These are phyloP conservation scores for Serinus canaria DNA, from an alignment of 2,113 vertebrate genomes.

Conservation along the genomic window DNA sequence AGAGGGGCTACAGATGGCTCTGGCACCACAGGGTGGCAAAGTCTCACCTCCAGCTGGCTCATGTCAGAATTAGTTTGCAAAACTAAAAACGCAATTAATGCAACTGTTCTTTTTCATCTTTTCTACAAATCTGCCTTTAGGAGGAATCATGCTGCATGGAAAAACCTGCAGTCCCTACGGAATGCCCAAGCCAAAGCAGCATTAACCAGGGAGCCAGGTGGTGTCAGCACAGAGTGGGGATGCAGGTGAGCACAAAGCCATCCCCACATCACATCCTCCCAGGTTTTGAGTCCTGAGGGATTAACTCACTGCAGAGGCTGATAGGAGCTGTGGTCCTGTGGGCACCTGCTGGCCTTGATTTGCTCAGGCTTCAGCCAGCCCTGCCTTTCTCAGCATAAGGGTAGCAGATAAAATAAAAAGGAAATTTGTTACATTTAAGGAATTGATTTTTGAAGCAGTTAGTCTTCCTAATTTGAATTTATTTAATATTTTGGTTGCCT, in stretches of 20 bases:
- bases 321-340: fast-evolving
- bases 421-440: not conserved
- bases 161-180: not conserved
- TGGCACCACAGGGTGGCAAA: not conserved
- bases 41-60: not conserved
- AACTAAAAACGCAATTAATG: not conserved
- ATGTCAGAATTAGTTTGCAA: not conserved
- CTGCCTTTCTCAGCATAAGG: not conserved
- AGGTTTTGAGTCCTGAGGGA: not conserved
- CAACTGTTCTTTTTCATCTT: not conserved
- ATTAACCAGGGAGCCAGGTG: fast-evolving
- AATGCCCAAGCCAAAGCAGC: not conserved
- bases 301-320: not conserved
- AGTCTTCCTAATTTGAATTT: not conserved
- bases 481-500: not conserved
- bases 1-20: not conserved
- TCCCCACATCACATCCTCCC: not conserved
- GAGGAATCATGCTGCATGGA: not conserved
- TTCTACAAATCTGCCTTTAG: not conserved
- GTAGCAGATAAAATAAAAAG: not conserved
- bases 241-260: not conserved
- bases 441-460: not conserved
- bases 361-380: not conserved
- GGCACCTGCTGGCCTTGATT: fast-evolving
- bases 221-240: not conserved